Conservation (phyloP, 2,797 vertebrate species). For the Alauda arvensis region DNA sequence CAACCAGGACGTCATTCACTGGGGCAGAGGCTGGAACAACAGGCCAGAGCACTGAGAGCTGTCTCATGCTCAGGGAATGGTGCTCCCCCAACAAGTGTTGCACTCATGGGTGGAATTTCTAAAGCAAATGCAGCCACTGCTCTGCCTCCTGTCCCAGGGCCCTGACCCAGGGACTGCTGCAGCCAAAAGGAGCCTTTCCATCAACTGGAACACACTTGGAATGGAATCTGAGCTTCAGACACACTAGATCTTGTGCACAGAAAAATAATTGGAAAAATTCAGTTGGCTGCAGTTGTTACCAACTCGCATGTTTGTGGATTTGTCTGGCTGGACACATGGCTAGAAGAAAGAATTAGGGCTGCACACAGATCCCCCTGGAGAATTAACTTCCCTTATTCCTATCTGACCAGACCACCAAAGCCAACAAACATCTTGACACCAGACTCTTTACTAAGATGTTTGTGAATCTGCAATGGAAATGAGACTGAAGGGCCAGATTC, state of each 20-base stretch:
- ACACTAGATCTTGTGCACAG: background rate
- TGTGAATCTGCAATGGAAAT: background rate
- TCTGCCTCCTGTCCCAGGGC: background rate
- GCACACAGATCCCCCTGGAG: constrained; percentile 4
- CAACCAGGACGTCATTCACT: background rate
- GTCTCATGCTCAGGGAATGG: background rate
- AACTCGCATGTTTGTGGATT: constrained; percentile 43
- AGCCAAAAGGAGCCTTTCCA: background rate
- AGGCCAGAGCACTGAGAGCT: background rate
- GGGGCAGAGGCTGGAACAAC: background rate
- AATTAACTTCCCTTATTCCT: constrained; percentile 30
- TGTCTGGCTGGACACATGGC: constrained; percentile 13
- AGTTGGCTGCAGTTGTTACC: constrained; percentile 34
- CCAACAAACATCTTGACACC: constrained; percentile 41
- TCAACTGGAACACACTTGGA: background rate
- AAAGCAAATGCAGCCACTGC: background rate
- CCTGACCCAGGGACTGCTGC: background rate
- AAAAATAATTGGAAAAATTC: constrained; percentile 31
- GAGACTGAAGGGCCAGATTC: background rate
- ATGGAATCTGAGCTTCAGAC: constrained; percentile 5
- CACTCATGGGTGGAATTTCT: constrained; percentile 6
- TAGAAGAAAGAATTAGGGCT: constrained; percentile 41
- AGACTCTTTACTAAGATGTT: background rate
- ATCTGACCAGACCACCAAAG: constrained; percentile 24
- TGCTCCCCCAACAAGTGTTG: background rate